Evolutionary conservation across 2,888 invertebrate genomes (phyloP), one percentile per base, ranked within the genome.

Genomic region (Neoascia interrupta): DNA sequence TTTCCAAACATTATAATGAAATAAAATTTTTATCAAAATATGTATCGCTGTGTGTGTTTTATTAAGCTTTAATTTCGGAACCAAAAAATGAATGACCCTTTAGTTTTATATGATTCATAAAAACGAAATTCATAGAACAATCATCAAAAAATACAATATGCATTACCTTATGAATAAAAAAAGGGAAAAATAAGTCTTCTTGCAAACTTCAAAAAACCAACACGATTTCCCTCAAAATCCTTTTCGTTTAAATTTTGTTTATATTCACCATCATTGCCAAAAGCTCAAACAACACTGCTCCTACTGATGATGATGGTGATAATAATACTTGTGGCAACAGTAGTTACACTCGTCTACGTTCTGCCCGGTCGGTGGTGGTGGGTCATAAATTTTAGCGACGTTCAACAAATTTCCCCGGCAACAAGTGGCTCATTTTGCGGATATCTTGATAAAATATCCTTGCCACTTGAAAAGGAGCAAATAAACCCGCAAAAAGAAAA

Each of bases 311-410:
- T 63, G 70, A 66, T 75, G 69, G 70, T 63, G 81, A 81, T 70
- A 34, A 75, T 81, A 76, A 81, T 84, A 66, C 81, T 81, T 84
- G 79, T 79, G 81, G 85, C 79, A 81, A 82, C 81, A 81, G 81
- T 82, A 73, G 61, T 73, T 80, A 69, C 74, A 47, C 13, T 36
- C 26, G 26, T 56, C 53, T 11, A 66, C 47, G 60, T 68, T 69
- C 51, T 6, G 31, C 31, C n/a, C n/a, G 31, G 31, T 31, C 70
- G 15, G 6, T 70, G 66, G 68, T 81, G 66, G 83, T 69, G 75
- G 85, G 85, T 84, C 85, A 87, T 87, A 88, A 87, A 87, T 88
- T 86, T 84, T 81, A 85, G 84, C 85, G 85, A 85, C 86, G 85
- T 87, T 86, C 86, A 86, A 87, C 87, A 87, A 87, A 86, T 86